Percentiles rank a stretch among this genome's conserved stretches.
Evolutionary conservation across 1,140 invertebrate species (phyloP).

Genomic region (Brachionus angularis): DNA sequence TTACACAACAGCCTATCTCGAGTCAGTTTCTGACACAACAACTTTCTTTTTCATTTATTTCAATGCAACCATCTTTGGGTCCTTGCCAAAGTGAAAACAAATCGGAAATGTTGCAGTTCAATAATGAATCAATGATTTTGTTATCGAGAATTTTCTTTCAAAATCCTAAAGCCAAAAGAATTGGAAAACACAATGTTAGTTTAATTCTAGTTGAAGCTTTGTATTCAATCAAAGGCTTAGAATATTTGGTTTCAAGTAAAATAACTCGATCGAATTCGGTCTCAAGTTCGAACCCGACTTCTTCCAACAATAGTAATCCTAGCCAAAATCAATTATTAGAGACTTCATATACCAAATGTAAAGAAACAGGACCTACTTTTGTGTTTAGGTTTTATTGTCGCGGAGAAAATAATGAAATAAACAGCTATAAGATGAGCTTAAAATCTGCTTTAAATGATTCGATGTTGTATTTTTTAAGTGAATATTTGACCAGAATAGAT

Average conservation of each 20-base stretch:
- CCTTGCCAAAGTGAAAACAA: background rate
- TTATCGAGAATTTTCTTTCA: conserved; percentile 38
- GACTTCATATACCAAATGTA: background rate
- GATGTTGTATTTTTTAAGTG: conserved; percentile 7
- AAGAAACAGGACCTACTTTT: background rate
- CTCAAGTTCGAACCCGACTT: background rate
- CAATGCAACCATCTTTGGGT: too few species aligned
- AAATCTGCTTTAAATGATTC: background rate
- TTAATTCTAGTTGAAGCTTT: conserved; percentile 29
- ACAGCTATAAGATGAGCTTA: background rate
- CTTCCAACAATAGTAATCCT: background rate
- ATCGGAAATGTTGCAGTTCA: too few species aligned
- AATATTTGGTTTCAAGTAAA: background rate
- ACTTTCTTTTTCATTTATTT: too few species aligned
- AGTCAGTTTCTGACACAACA: too few species aligned
- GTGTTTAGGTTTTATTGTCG: conserved; percentile 32
- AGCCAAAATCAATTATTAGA: too few species aligned
- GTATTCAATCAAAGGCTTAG: conserved; percentile 13
- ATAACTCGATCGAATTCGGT: conserved; percentile 25
- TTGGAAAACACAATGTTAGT: conserved; percentile 18
- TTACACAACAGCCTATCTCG: background rate
- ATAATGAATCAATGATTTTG: too few species aligned
- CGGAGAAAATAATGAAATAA: background rate
- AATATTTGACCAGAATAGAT: conserved; percentile 23
- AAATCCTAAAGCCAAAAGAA: conserved; percentile 26